A percentile compares a stretch with the other conserved stretches of the same genome.
phyloP scores from a whole-genome alignment of 2,888 invertebrate genomes.

The Noctua fimbriata region DNA sequence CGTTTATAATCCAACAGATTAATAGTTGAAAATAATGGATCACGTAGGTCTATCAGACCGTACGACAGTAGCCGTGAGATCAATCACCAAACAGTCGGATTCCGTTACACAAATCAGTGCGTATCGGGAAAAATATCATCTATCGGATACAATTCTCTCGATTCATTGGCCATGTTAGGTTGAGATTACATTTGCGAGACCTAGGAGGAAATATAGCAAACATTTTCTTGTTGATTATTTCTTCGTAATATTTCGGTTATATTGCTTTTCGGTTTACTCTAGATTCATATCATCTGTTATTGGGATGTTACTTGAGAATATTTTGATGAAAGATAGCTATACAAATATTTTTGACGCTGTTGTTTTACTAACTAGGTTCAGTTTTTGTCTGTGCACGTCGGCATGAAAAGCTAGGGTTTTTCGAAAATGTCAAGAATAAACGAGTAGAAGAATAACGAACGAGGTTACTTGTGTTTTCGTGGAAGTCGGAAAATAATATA shows the following conservation, averaged over 20 bases:
- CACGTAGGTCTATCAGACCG: conserved; percentile 10
- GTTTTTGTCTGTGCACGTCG: not conserved
- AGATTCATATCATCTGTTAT: conserved; percentile 23
- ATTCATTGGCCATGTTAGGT: conserved; percentile 63
- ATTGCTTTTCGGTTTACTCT: conserved; percentile 28
- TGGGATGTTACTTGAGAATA: conserved; percentile 2
- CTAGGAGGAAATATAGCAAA: conserved; percentile 47
- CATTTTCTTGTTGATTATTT: conserved; percentile 45
- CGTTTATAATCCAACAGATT: not conserved
- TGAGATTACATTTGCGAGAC: conserved; percentile 55
- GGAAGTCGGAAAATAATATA: not conserved
- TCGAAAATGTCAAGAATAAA: not conserved
- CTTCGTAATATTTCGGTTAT: conserved; percentile 12
- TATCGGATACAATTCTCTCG: conserved; percentile 67
- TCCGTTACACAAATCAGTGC: conserved; percentile 66
- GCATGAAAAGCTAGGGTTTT: not conserved
- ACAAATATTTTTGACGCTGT: not conserved
- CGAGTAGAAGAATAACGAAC: not conserved
- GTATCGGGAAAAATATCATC: conserved; percentile 64
- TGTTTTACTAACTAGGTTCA: not conserved
- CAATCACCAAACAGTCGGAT: conserved; percentile 63
- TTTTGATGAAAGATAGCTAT: conserved; percentile 1
- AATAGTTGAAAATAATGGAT: conserved; percentile 3
- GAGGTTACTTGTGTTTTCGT: not conserved
- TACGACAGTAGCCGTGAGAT: conserved; percentile 44